These are phyloP conservation scores for Xenopus borealis DNA, from an alignment of 2,113 vertebrate species.

Conservation along the genomic window DNA sequence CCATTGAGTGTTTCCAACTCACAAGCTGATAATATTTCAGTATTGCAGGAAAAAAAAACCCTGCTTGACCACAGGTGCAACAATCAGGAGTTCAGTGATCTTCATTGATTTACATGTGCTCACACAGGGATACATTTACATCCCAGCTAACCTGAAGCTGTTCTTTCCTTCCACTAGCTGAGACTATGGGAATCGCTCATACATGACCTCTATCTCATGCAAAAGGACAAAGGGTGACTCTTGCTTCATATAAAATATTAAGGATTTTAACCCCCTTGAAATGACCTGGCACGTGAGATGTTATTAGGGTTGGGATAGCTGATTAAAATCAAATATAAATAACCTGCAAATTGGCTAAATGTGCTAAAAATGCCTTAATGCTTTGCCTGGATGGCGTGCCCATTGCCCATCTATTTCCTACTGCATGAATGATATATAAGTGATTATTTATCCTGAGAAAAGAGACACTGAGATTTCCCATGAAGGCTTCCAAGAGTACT, in stretches of 20 bases:
- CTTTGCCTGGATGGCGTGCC: background rate
- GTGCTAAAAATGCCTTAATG: background rate
- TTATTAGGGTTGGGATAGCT: too few species aligned
- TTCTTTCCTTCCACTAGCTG: background rate
- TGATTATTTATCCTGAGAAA: conserved; percentile 18
- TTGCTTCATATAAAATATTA: too few species aligned
- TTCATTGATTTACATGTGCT: background rate
- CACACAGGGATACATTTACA: background rate
- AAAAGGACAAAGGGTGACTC: background rate
- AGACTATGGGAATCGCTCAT: background rate
- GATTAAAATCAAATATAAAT: background rate
- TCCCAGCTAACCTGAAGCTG: background rate
- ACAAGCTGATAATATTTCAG: too few species aligned
- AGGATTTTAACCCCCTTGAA: too few species aligned
- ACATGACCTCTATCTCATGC: background rate
- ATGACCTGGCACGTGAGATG: too few species aligned
- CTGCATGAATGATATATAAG: background rate
- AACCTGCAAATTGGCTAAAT: background rate
- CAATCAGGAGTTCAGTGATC: background rate
- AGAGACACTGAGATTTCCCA: background rate
- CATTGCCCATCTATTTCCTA: background rate
- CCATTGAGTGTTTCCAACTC: too few species aligned
- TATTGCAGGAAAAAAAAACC: background rate
- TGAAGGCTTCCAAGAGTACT: conserved; percentile 19
- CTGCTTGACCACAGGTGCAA: background rate